A percentile compares a stretch with the other conserved stretches of the same genome.
These are phyloP conservation scores for Drosophila jambulina DNA, from an alignment of 1,140 invertebrate species.

Conservation along the genomic window DNA sequence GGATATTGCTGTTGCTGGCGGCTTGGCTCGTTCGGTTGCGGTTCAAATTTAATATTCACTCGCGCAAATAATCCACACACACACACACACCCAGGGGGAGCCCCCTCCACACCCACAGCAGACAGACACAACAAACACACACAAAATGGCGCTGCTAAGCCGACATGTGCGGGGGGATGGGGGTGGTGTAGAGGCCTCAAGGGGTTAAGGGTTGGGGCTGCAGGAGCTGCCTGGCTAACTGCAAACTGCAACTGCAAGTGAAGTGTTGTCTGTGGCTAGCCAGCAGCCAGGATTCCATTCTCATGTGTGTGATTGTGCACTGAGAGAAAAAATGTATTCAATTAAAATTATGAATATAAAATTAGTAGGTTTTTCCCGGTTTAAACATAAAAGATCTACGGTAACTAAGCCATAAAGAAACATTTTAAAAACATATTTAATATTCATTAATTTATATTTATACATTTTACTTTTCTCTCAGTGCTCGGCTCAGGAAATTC, in stretches of 20 bases:
- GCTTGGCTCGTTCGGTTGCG: conserved; percentile 77
- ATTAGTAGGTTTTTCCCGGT: too few relatives aligned
- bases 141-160: conserved; percentile 80
- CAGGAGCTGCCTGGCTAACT: conserved; percentile 55
- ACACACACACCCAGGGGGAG: conserved; percentile 7
- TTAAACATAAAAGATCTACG: too few relatives aligned
- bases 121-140: conserved; percentile 60
- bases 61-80: conserved; percentile 80
- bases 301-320: conserved; percentile 30
- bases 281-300: conserved; percentile 46
- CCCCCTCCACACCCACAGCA: not conserved
- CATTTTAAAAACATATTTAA: too few relatives aligned
- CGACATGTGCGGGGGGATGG: conserved; percentile 24
- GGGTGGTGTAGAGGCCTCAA: not conserved
- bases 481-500: conserved; percentile 2
- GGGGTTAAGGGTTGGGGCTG: not conserved
- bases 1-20: conserved; percentile 59
- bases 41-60: conserved; percentile 83
- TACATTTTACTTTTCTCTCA: not conserved
- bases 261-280: conserved; percentile 77
- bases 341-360: not conserved
- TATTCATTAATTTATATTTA: not conserved
- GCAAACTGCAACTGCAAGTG: conserved; percentile 79
- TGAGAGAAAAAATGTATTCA: not conserved
- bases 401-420: too few relatives aligned